Conservation (phyloP, 64 coral and sea anemone species). For the Montipora efflorescens region DNA sequence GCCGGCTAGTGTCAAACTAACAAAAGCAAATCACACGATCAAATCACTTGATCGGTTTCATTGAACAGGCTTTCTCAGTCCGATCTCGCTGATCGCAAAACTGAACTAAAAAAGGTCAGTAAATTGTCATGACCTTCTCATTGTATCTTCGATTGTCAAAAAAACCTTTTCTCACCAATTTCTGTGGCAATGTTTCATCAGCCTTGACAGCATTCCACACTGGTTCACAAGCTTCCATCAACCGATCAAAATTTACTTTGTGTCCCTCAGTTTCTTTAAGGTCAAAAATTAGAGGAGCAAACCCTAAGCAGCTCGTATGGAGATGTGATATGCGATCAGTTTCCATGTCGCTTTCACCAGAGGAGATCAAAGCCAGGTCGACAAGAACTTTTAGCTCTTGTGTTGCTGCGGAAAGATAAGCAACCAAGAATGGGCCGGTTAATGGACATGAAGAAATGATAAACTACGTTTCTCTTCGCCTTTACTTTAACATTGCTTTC, state of each 20-base stretch:
- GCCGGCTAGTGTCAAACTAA: conserved; percentile 67
- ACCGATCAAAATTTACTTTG: conserved; percentile 67
- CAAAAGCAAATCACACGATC: background rate
- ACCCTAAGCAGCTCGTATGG: conserved; percentile 90
- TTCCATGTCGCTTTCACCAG: conserved; percentile 93
- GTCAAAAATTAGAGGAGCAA: conserved; percentile 90
- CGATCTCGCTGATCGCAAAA: too few relatives aligned
- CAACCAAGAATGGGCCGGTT: background rate
- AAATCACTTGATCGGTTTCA: background rate
- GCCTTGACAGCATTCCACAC: conserved; percentile 86
- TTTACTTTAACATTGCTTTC: too few relatives aligned
- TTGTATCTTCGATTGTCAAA: too few relatives aligned
- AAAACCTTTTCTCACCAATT: conserved; percentile 56
- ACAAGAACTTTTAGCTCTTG: conserved; percentile 87
- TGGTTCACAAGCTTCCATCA: conserved; percentile 79
- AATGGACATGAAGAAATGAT: background rate
- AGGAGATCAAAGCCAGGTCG: conserved; percentile 92
- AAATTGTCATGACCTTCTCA: too few relatives aligned
- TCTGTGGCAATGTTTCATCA: conserved; percentile 53
- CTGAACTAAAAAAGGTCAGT: too few relatives aligned
- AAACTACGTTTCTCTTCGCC: too few relatives aligned
- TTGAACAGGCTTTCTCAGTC: too few relatives aligned
- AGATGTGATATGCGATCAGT: conserved; percentile 85
- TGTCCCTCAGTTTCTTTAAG: conserved; percentile 30
- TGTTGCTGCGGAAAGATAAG: conserved; percentile 42